These are phyloP conservation scores for Trissolcus japonicus DNA, from an alignment of 2,888 invertebrate species.

Conservation along the genomic window DNA sequence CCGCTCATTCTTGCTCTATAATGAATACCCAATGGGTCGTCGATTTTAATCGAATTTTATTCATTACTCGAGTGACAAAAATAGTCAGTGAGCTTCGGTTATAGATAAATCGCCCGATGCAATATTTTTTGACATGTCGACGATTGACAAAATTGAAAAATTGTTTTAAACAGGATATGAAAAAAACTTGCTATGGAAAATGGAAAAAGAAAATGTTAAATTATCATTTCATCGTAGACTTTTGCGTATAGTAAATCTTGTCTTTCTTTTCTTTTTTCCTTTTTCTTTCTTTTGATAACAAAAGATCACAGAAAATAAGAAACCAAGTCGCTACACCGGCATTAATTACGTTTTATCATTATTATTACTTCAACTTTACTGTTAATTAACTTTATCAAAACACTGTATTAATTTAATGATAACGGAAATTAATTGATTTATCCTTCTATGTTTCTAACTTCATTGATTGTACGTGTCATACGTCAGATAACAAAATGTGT, in stretches of 20 bases:
- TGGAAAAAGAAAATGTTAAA: no score
- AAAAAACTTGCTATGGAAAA: no score
- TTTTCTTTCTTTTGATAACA: no score
- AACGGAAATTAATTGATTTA: neutral
- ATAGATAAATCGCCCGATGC: no score
- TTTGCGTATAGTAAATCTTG: no score
- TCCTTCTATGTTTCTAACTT: neutral
- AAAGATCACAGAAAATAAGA: neutral
- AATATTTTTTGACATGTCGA: no score
- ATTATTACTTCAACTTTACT: neutral
- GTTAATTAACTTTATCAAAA: conserved; percentile 2
- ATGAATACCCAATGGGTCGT: conserved; percentile 19
- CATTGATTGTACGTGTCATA: neutral
- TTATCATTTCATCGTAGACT: no score
- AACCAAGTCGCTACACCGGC: neutral
- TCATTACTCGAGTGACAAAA: neutral
- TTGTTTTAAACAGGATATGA: no score
- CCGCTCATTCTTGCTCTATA: conserved; percentile 13
- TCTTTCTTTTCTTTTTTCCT: no score
- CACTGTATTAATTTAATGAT: neutral
- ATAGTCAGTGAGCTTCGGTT: neutral
- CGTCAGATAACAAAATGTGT: neutral
- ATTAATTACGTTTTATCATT: neutral
- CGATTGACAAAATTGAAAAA: no score
- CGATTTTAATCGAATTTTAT: conserved; percentile 5